Conservation (phyloP, 2,888 invertebrate species). For the Subacronicta megacephala region DNA sequence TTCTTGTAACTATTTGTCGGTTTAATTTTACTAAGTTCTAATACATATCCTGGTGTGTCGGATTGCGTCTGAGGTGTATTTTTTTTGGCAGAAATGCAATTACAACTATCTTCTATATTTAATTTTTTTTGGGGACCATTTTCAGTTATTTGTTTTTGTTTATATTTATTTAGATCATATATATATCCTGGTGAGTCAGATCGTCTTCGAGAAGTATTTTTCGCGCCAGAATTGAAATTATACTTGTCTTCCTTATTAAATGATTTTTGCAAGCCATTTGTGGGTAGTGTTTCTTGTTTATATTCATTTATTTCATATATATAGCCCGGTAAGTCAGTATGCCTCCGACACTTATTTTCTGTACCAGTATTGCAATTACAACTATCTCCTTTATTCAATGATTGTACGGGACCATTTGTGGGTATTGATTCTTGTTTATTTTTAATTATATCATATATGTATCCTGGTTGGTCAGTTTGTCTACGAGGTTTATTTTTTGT, state of each 20-base stretch:
- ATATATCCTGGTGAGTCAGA: conserved; percentile 1
- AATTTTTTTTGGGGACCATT: too few species aligned
- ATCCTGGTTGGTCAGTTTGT: neutral
- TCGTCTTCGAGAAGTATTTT: neutral
- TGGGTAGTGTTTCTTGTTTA: neutral
- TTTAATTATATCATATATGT: neutral
- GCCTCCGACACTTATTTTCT: neutral
- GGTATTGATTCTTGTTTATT: neutral
- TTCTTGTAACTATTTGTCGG: neutral
- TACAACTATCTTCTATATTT: neutral
- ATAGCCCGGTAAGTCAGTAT: neutral
- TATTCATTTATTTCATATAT: neutral
- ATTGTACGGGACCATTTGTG: too few species aligned
- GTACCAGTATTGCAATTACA: neutral
- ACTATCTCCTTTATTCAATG: neutral
- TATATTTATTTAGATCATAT: neutral
- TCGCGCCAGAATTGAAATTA: neutral
- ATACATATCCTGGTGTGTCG: conserved; percentile 2
- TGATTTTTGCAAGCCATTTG: neutral
- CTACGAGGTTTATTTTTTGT: neutral
- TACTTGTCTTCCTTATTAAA: neutral
- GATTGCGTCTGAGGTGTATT: neutral
- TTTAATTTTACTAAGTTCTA: neutral
- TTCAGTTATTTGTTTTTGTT: too few species aligned
- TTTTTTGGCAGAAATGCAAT: neutral